Percentiles rank a stretch among this genome's conserved stretches.
phyloP scores from a whole-genome alignment of 2,797 vertebrate species.

The Lagothrix lagotricha region DNA sequence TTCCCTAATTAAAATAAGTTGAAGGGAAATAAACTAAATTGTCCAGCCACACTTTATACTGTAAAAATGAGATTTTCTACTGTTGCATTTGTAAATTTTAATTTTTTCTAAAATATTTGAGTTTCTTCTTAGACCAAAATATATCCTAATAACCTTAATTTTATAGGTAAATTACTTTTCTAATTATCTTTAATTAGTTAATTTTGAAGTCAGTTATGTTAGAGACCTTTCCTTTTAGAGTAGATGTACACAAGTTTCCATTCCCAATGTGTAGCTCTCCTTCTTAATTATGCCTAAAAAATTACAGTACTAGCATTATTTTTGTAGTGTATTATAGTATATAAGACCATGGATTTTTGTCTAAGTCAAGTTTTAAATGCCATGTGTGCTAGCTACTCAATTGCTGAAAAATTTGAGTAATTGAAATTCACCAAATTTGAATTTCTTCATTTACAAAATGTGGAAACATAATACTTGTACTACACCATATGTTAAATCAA shows the following conservation, averaged over 20 bases:
- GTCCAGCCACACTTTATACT: background rate
- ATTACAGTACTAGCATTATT: background rate
- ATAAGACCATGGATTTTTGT: background rate
- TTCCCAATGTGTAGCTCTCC: background rate
- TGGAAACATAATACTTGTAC: background rate
- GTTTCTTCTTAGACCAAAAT: background rate
- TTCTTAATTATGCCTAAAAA: background rate
- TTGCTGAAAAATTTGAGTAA: slow-evolving; percentile 5
- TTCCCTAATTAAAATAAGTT: background rate
- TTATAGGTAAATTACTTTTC: background rate
- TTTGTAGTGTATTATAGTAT: background rate
- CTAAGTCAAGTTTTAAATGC: background rate
- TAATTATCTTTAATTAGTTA: background rate
- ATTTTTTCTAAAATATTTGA: background rate
- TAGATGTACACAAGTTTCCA: background rate
- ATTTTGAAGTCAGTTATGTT: background rate
- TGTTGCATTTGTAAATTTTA: background rate
- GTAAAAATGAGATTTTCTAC: background rate
- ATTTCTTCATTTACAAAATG: background rate
- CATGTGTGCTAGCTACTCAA: background rate
- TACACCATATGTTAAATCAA: background rate
- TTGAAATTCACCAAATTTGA: slow-evolving; percentile 2
- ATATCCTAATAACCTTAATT: background rate
- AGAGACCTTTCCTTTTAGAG: background rate
- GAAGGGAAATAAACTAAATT: background rate